These are phyloP conservation scores for Synanthedon andrenaeformis DNA, from an alignment of 2,888 invertebrate genomes.

Conservation along the genomic window DNA sequence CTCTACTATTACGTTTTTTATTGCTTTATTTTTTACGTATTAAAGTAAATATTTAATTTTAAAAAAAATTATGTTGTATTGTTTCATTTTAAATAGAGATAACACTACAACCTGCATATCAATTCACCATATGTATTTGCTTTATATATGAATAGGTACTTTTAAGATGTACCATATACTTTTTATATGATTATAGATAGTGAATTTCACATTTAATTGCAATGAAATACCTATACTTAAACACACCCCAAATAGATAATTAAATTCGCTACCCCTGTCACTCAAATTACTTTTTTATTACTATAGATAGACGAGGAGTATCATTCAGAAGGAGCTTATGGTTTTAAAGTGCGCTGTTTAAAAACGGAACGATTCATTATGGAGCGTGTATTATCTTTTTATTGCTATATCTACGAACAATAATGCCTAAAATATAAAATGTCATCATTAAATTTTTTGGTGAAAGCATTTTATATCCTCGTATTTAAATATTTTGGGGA, in stretches of 20 bases:
- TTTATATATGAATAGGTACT: no score
- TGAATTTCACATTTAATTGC: not conserved
- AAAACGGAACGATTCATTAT: not conserved
- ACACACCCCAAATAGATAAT: not conserved
- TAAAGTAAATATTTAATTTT: no score
- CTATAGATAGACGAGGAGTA: not conserved
- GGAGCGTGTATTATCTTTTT: not conserved
- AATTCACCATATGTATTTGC: not conserved
- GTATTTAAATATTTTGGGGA: no score
- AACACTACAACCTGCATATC: not conserved
- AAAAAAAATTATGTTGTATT: no score
- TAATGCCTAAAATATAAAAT: no score
- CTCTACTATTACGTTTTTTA: not conserved
- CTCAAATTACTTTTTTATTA: not conserved
- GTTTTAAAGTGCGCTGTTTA: not conserved
- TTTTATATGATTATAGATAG: no score
- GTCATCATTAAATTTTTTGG: no score
- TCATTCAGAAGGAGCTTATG: not conserved
- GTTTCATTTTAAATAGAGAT: not conserved
- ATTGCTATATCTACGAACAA: not conserved
- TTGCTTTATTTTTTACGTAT: not conserved
- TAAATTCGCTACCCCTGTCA: not conserved
- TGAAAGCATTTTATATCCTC: no score
- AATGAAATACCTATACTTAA: not conserved
- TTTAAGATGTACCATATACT: no score